A percentile compares a stretch with the other conserved stretches of the same genome.
phyloP scores from a whole-genome alignment of 2,113 vertebrate genomes.

The Phainopepla nitens region DNA sequence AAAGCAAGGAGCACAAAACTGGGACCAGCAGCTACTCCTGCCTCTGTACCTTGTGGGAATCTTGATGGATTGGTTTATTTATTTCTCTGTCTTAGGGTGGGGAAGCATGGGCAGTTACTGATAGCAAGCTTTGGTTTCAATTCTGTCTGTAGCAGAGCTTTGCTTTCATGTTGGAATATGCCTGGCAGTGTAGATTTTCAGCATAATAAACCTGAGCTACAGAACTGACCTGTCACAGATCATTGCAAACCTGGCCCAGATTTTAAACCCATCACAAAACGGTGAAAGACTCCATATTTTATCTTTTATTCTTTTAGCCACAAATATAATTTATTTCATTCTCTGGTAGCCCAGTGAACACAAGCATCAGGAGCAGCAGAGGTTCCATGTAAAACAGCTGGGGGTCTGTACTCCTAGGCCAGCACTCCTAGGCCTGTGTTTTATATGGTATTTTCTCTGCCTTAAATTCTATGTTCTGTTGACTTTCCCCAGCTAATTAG shows the following conservation, averaged over 20 bases:
- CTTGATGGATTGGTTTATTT: not conserved
- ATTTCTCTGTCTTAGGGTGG: not conserved
- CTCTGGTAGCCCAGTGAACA: not conserved
- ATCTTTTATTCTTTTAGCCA: slow-evolving; percentile 9
- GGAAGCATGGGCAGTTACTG: not conserved
- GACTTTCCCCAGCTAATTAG: not conserved
- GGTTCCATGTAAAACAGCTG: not conserved
- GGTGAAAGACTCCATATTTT: slow-evolving; percentile 6
- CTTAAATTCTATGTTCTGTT: not conserved
- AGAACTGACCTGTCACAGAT: slow-evolving; percentile 43
- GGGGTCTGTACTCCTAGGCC: not conserved
- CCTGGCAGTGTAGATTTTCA: slow-evolving; percentile 35
- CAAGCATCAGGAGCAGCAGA: not conserved
- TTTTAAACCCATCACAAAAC: slow-evolving; percentile 28
- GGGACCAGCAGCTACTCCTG: not conserved
- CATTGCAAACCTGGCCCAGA: not conserved
- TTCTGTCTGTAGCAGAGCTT: not conserved
- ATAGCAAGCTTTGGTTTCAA: not conserved
- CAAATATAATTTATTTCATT: not conserved
- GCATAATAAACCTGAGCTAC: slow-evolving; percentile 37
- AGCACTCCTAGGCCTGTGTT: not conserved
- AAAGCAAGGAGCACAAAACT: not conserved
- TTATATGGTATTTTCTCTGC: not conserved
- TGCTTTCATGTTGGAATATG: not conserved
- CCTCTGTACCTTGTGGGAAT: not conserved